phyloP scores from a whole-genome alignment of 2,888 invertebrate species.

The Biston betularia region DNA sequence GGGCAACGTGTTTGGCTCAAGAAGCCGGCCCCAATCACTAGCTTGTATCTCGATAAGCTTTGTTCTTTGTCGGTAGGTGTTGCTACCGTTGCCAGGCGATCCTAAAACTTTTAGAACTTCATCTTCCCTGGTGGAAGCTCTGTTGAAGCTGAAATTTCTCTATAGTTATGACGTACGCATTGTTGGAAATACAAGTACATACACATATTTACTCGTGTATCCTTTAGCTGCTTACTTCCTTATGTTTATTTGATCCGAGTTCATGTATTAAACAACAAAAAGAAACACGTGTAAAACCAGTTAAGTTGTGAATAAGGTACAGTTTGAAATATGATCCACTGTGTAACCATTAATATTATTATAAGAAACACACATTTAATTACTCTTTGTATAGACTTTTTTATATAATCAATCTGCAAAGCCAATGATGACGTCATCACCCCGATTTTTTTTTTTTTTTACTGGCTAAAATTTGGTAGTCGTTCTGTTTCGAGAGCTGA shows the following conservation, averaged over 20 bases:
- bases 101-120: slow-evolving; percentile 6
- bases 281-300: not conserved
- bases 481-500: not conserved
- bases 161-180: not conserved
- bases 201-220: not conserved
- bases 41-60: slow-evolving; percentile 30
- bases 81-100: slow-evolving; percentile 14
- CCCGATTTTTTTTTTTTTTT: too few species aligned
- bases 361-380: too few species aligned
- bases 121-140: slow-evolving; percentile 5
- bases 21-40: slow-evolving; percentile 32
- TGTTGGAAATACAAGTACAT: not conserved
- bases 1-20: slow-evolving; percentile 34
- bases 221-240: not conserved
- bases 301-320: not conserved
- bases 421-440: too few species aligned
- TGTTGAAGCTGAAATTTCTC: slow-evolving; percentile 9
- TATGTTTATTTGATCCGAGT: not conserved
- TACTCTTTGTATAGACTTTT: too few species aligned
- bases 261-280: not conserved
- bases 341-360: too few species aligned
- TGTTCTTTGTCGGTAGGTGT: slow-evolving; percentile 25
- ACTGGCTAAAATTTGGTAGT: too few species aligned
- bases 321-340: too few species aligned
- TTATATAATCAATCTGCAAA: too few species aligned